These are phyloP conservation scores for Metellina segmentata DNA, from an alignment of 2,888 invertebrate genomes.

Conservation along the genomic window DNA sequence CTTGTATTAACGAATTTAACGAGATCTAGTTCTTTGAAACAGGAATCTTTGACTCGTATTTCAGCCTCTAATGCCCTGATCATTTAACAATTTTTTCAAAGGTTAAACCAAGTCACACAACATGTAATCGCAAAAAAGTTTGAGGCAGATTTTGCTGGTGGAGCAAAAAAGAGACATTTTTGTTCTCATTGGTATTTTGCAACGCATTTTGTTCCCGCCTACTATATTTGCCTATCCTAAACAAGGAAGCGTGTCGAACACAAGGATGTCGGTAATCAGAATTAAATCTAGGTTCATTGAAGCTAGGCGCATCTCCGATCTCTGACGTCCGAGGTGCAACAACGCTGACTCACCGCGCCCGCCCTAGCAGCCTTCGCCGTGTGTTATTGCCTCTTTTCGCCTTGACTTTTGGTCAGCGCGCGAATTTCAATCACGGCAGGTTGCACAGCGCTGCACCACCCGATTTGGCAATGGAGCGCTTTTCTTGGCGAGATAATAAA, in stretches of 20 bases:
- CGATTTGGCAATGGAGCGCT: neutral
- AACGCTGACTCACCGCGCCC: slow-evolving; percentile 23
- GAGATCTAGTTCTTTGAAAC: too few relatives aligned
- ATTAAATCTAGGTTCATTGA: neutral
- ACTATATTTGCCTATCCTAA: neutral
- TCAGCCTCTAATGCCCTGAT: too few relatives aligned
- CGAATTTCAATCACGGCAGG: neutral
- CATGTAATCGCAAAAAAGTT: too few relatives aligned
- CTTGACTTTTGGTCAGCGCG: neutral
- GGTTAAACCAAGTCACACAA: too few relatives aligned
- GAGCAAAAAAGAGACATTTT: too few relatives aligned
- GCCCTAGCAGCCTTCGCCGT: neutral
- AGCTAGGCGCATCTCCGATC: neutral
- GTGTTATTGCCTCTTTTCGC: neutral
- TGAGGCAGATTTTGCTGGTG: too few relatives aligned
- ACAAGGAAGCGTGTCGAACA: neutral
- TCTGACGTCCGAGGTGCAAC: slow-evolving; percentile 32
- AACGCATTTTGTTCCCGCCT: too few relatives aligned
- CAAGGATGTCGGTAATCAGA: neutral
- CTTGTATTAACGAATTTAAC: too few relatives aligned
- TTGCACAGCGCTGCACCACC: neutral
- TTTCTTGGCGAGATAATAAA: neutral
- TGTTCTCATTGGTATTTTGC: too few relatives aligned
- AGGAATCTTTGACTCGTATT: too few relatives aligned
- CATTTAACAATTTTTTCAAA: too few relatives aligned